These are phyloP conservation scores for Scophthalmus maximus DNA, from an alignment of 2,113 vertebrate genomes.

Conservation along the genomic window DNA sequence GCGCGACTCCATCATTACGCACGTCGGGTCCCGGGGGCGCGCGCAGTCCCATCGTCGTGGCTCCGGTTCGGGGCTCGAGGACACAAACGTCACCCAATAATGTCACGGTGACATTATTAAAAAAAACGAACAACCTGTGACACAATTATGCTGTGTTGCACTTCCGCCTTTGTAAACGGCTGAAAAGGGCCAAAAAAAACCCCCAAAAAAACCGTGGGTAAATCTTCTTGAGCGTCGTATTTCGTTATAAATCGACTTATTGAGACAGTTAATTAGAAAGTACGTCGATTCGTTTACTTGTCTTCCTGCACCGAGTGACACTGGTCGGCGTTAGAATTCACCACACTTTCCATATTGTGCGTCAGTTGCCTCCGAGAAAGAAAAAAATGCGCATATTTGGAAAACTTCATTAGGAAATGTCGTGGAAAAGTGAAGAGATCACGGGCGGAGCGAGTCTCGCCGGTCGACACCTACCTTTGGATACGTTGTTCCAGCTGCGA, in stretches of 20 bases:
- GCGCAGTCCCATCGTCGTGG: conserved; percentile 15
- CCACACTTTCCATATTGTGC: neutral
- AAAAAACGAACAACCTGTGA: no score
- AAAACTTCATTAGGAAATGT: neutral
- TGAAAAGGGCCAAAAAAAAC: no score
- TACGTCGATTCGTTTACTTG: neutral
- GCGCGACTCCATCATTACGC: neutral
- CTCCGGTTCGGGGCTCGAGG: conserved; percentile 2
- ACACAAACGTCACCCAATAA: neutral
- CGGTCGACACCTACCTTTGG: conserved; percentile 57
- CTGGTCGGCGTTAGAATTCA: neutral
- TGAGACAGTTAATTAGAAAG: neutral
- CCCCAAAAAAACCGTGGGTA: no score
- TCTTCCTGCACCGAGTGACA: neutral
- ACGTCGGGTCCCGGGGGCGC: conserved; percentile 22
- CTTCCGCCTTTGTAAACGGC: neutral
- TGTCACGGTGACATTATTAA: neutral
- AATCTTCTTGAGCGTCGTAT: no score
- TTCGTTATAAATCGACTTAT: neutral
- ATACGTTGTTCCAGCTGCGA: conserved; percentile 1
- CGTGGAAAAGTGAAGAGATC: no score
- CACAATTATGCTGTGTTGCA: no score
- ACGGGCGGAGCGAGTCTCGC: neutral
- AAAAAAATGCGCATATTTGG: conserved; percentile 4
- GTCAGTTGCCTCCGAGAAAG: neutral